Conservation (phyloP, 1,140 invertebrate genomes). For the Eubasilissa regina region DNA sequence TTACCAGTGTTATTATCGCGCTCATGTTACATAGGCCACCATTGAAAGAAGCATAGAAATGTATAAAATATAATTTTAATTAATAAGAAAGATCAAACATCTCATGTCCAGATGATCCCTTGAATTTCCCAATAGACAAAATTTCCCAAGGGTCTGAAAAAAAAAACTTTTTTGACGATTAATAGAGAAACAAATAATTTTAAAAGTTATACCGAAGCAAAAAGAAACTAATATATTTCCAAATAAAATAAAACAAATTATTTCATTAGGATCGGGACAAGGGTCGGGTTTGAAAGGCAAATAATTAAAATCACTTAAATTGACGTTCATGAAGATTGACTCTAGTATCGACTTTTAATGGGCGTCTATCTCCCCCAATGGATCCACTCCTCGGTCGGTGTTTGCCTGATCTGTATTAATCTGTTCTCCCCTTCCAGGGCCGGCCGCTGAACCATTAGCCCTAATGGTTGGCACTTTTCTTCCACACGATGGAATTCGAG, state of each 20-base stretch:
- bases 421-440: constrained; percentile 8
- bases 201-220: too few species aligned
- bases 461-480: constrained; percentile 32
- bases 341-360: constrained; percentile 21
- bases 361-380: background rate
- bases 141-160: too few species aligned
- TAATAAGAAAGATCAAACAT: too few species aligned
- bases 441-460: constrained; percentile 18
- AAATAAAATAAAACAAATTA: background rate
- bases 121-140: too few species aligned
- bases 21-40: too few species aligned
- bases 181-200: too few species aligned
- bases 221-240: too few species aligned
- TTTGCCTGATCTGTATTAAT: constrained; percentile 38
- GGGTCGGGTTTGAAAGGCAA: constrained; percentile 14
- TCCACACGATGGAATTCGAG: constrained; percentile 30
- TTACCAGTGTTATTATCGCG: too few species aligned
- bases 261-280: background rate
- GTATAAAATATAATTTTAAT: too few species aligned
- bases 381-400: background rate
- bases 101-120: too few species aligned
- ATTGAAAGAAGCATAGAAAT: too few species aligned
- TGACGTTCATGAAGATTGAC: constrained; percentile 32
- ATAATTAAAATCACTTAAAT: constrained; percentile 36
- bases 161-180: too few species aligned